A percentile compares a stretch with the other conserved stretches of the same genome.
These are phyloP conservation scores for Zootoca vivipara DNA, from an alignment of 2,113 vertebrate genomes.

Conservation along the genomic window DNA sequence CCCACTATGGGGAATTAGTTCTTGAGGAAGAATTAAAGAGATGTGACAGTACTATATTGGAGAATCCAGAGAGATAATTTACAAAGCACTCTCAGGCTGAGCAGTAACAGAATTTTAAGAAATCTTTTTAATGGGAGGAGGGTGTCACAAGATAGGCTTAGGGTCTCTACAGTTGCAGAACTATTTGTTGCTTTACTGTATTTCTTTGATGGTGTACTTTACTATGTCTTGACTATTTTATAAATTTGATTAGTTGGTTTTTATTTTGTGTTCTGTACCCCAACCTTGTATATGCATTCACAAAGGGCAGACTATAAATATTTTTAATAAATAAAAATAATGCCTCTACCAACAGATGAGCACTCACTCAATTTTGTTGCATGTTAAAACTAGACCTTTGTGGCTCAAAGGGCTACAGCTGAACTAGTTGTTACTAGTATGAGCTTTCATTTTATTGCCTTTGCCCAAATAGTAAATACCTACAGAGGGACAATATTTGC, in stretches of 20 bases:
- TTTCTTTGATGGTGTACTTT: too few relatives aligned
- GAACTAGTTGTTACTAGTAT: background rate
- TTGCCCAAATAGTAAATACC: background rate
- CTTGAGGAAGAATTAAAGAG: background rate
- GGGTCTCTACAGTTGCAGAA: background rate
- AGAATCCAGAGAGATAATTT: background rate
- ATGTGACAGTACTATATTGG: background rate
- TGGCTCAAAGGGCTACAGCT: background rate
- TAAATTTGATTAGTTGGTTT: too few relatives aligned
- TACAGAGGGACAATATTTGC: background rate
- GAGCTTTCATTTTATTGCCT: background rate
- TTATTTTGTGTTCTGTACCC: too few relatives aligned
- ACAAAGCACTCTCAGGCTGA: background rate
- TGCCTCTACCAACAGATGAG: background rate
- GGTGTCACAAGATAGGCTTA: background rate
- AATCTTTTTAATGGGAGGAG: background rate
- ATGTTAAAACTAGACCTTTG: background rate
- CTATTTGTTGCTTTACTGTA: too few relatives aligned
- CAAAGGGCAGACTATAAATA: too few relatives aligned
- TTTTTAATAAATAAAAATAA: background rate
- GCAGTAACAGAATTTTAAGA: background rate
- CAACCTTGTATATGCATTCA: too few relatives aligned
- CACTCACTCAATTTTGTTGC: background rate
- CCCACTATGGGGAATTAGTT: background rate
- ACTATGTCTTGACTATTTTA: too few relatives aligned